phyloP scores from a whole-genome alignment of 1,140 invertebrate species.

The Fopius arisanus region DNA sequence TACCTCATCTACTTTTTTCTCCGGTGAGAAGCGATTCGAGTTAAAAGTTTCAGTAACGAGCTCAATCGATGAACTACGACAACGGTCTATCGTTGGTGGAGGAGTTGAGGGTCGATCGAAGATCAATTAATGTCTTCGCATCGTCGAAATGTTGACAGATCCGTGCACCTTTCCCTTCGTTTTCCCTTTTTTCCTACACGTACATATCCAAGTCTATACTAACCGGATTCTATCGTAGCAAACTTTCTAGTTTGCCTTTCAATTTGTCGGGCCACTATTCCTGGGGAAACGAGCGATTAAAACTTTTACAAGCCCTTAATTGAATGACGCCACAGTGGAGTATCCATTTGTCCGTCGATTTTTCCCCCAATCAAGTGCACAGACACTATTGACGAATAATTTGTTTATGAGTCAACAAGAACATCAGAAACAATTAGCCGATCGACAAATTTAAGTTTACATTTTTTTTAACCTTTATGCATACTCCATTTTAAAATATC shows the following conservation, averaged over 20 bases:
- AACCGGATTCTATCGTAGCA: slow-evolving; percentile 33
- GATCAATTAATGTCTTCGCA: slow-evolving; percentile 29
- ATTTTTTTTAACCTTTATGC: no score
- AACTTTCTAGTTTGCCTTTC: slow-evolving; percentile 46
- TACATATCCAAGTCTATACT: slow-evolving; percentile 16
- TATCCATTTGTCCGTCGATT: neutral
- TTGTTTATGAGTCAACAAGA: no score
- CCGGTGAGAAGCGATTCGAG: neutral
- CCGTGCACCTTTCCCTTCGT: neutral
- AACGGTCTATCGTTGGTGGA: neutral
- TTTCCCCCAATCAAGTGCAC: neutral
- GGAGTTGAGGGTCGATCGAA: slow-evolving; percentile 15
- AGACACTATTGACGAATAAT: neutral
- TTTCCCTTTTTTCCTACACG: neutral
- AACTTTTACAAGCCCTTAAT: slow-evolving; percentile 34
- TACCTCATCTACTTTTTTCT: neutral
- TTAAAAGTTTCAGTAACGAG: slow-evolving; percentile 13
- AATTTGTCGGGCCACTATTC: slow-evolving; percentile 44
- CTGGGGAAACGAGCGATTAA: slow-evolving; percentile 42
- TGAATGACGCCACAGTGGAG: neutral
- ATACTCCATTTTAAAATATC: no score
- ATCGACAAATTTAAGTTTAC: no score
- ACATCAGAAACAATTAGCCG: no score
- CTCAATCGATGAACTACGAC: neutral
- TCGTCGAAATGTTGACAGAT: slow-evolving; percentile 31